Conservation (phyloP, 2,888 invertebrate species). For the Slavum lentiscoides region DNA sequence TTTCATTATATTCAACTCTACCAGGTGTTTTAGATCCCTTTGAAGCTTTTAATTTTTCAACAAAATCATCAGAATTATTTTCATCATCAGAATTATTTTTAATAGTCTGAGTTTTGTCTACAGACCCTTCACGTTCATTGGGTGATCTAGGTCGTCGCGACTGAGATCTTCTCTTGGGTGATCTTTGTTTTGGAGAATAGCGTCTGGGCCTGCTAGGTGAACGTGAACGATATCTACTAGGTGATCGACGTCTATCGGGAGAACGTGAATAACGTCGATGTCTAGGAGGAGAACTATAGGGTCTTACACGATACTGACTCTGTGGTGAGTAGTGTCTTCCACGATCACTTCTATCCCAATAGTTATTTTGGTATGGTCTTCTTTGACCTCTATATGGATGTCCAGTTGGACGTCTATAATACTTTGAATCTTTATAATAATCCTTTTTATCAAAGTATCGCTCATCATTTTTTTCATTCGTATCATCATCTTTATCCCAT, state of each 20-base stretch:
- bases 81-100: conserved; percentile 40
- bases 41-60: conserved; percentile 46
- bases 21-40: conserved; percentile 41
- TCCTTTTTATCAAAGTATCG: conserved; percentile 34
- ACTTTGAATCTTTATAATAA: conserved; percentile 39
- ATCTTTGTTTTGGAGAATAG: conserved; percentile 34
- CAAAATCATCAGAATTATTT: conserved; percentile 53
- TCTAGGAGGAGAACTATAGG: conserved; percentile 40
- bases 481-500: conserved; percentile 44
- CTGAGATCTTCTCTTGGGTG: conserved; percentile 34
- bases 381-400: conserved; percentile 39
- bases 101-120: conserved; percentile 31
- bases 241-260: conserved; percentile 49
- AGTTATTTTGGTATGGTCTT: conserved; percentile 42
- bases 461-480: conserved; percentile 25
- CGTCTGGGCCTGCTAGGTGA: conserved; percentile 34
- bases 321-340: conserved; percentile 42
- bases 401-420: conserved; percentile 37
- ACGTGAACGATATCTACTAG: conserved; percentile 44
- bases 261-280: conserved; percentile 46
- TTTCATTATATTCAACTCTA: conserved; percentile 22
- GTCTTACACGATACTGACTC: conserved; percentile 47
- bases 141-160: conserved; percentile 34
- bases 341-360: conserved; percentile 49
- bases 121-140: background rate